Conservation (phyloP, 2,113 vertebrate species). For the Chrysemys picta region DNA sequence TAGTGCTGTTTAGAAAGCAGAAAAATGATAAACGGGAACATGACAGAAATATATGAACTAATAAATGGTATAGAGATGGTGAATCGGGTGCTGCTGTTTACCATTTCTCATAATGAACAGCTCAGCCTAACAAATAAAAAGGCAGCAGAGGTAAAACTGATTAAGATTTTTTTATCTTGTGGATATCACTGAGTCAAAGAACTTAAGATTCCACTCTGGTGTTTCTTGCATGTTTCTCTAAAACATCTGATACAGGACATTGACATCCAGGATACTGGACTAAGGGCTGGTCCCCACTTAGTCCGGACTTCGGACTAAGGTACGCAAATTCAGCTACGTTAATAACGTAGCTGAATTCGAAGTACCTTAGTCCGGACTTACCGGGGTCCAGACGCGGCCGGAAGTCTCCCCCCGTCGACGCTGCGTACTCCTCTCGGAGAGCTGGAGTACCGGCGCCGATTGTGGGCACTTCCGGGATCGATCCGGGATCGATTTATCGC, state of each 20-base stretch:
- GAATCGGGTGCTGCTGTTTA: slow-evolving; percentile 27
- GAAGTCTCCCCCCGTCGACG: too few species aligned
- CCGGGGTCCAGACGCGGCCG: too few species aligned
- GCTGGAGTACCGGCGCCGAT: too few species aligned
- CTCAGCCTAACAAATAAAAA: neutral
- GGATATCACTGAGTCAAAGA: slow-evolving; percentile 4
- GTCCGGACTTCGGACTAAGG: too few species aligned
- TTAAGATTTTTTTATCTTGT: neutral
- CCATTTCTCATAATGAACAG: neutral
- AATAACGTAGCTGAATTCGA: too few species aligned
- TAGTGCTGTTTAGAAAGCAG: slow-evolving; percentile 40
- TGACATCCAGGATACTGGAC: neutral
- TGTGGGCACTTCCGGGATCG: too few species aligned
- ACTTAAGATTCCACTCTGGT: neutral
- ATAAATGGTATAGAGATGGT: neutral
- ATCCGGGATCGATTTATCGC: too few species aligned
- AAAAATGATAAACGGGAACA: slow-evolving; percentile 59
- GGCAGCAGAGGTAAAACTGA: neutral
- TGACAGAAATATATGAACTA: slow-evolving; percentile 50
- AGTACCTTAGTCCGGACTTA: too few species aligned
- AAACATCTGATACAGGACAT: neutral
- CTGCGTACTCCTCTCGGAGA: too few species aligned
- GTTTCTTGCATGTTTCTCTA: neutral
- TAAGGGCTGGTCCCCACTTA: too few species aligned
- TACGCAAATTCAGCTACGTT: too few species aligned